Conservation (phyloP, 2,113 vertebrate species). For the Anolis carolinensis region DNA sequence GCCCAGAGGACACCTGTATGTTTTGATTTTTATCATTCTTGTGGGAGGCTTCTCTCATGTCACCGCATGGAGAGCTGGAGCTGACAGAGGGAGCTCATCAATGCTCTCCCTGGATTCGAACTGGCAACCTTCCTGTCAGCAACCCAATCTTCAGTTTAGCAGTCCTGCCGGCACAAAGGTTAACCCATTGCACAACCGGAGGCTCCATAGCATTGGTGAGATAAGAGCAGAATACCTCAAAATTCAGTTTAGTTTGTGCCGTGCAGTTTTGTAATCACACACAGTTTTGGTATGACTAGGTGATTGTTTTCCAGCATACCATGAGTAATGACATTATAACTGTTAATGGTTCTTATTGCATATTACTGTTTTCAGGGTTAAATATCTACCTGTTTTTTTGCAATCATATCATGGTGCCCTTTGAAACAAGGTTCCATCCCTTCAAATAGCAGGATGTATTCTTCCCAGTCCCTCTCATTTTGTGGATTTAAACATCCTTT, state of each 20-base stretch:
- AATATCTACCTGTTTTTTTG: not conserved
- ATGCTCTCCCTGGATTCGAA: too few relatives aligned
- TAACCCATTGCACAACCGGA: too few relatives aligned
- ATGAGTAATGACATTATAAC: conserved; percentile 31
- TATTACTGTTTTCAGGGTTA: not conserved
- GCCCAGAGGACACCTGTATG: too few relatives aligned
- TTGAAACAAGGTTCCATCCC: not conserved
- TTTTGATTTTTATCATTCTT: too few relatives aligned
- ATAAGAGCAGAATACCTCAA: not conserved
- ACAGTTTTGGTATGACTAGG: conserved; percentile 9
- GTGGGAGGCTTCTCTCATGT: too few relatives aligned
- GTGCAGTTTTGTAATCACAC: not conserved
- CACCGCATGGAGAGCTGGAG: too few relatives aligned
- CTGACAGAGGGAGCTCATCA: too few relatives aligned
- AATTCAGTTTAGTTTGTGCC: not conserved
- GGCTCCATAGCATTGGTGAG: too few relatives aligned
- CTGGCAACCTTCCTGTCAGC: too few relatives aligned
- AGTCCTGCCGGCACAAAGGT: too few relatives aligned
- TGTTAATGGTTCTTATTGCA: conserved; percentile 3
- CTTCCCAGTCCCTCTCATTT: not conserved
- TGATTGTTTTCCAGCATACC: conserved; percentile 51
- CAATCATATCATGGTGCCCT: not conserved
- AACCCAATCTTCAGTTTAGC: too few relatives aligned
- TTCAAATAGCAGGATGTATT: not conserved
- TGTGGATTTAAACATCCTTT: not conserved